Evolutionary conservation across 2,113 vertebrate species (phyloP).

Genomic region (Saccopteryx bilineata): DNA sequence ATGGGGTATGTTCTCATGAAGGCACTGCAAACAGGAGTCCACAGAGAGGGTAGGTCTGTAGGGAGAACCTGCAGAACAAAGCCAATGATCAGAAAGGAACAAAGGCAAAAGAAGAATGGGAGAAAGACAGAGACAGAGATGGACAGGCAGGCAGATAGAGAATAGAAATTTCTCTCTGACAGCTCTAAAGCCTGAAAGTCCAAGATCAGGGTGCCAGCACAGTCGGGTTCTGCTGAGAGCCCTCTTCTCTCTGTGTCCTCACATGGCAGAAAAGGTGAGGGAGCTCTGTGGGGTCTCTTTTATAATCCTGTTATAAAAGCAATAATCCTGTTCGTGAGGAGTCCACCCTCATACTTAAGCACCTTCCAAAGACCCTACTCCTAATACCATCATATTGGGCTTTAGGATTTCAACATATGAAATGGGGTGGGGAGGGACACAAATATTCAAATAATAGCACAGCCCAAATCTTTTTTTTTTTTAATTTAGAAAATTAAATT

Average conservation of each 20-base stretch:
- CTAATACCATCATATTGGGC: neutral
- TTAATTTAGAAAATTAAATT: too few species aligned
- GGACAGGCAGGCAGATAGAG: neutral
- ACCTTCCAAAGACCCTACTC: neutral
- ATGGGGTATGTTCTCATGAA: neutral
- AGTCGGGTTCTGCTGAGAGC: neutral
- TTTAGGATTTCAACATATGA: neutral
- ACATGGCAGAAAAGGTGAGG: neutral
- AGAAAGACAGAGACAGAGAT: neutral
- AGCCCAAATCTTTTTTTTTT: neutral
- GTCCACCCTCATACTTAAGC: neutral
- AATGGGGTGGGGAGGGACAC: neutral
- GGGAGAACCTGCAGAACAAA: neutral
- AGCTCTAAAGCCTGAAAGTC: neutral
- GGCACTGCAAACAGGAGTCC: neutral
- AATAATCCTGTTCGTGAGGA: neutral
- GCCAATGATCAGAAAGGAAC: neutral
- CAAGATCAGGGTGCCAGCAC: neutral
- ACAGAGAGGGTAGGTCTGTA: neutral
- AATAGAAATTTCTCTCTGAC: neutral
- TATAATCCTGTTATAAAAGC: too few species aligned
- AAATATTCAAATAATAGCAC: neutral
- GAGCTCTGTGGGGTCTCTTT: neutral
- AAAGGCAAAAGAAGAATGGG: neutral
- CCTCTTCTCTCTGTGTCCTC: too few species aligned